These are phyloP conservation scores for Setophaga coronata DNA, from an alignment of 2,113 vertebrate genomes.

Conservation along the genomic window DNA sequence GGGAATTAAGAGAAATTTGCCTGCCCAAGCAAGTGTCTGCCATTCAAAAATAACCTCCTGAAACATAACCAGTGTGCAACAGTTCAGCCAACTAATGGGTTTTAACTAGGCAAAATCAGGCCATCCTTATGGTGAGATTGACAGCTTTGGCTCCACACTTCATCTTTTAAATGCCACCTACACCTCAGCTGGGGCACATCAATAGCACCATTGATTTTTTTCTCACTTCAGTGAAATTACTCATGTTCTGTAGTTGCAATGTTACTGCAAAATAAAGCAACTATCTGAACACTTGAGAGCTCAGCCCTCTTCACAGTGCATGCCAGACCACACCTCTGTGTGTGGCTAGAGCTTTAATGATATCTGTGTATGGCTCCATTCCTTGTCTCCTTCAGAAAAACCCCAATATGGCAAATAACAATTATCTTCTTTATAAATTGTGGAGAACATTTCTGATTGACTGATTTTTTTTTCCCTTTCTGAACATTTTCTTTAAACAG, in stretches of 20 bases:
- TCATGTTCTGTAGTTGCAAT: background rate
- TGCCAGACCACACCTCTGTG: background rate
- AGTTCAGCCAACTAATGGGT: background rate
- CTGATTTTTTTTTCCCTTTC: background rate
- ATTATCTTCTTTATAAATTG: background rate
- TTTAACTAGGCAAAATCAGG: background rate
- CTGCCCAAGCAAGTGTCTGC: background rate
- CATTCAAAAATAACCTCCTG: background rate
- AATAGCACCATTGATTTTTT: background rate
- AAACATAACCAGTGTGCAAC: background rate
- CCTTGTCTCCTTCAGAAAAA: background rate
- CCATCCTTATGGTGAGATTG: background rate
- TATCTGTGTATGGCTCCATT: accelerated
- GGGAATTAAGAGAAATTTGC: background rate
- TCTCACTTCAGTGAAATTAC: background rate
- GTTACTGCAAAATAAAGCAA: background rate
- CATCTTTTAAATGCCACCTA: background rate
- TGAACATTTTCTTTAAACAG: background rate
- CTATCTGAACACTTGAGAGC: background rate
- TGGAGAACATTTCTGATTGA: background rate
- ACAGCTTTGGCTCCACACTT: background rate
- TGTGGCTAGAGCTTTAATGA: background rate
- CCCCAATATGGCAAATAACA: background rate
- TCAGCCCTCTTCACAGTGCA: background rate
- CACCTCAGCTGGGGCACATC: background rate